Conservation (phyloP, 2,888 invertebrate genomes). For the Polydesmus complanatus region DNA sequence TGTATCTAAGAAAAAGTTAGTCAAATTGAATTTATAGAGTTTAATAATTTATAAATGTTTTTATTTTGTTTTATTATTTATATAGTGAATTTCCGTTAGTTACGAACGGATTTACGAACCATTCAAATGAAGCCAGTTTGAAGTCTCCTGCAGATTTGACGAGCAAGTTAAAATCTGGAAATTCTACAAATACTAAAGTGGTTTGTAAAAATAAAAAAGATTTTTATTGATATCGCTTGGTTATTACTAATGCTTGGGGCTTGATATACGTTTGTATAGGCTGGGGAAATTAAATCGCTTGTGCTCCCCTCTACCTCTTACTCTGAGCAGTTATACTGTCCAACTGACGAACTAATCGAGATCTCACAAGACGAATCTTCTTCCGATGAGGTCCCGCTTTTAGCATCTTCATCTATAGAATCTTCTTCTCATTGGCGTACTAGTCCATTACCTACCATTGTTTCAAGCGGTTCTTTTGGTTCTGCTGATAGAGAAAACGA, state of each 20-base stretch:
- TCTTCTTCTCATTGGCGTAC: background rate
- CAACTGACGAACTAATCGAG: background rate
- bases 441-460: background rate
- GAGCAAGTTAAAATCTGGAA: background rate
- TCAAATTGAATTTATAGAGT: background rate
- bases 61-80: background rate
- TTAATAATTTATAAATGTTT: background rate
- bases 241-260: background rate
- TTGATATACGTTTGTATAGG: slow-evolving; percentile 6
- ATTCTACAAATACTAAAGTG: slow-evolving; percentile 5
- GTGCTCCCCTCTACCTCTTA: slow-evolving; percentile 11
- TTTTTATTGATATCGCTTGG: background rate
- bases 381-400: slow-evolving; percentile 12
- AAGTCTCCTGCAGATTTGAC: background rate
- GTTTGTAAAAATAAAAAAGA: background rate
- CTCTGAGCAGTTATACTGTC: slow-evolving; percentile 3
- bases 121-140: background rate
- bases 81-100: background rate
- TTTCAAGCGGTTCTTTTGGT: slow-evolving; percentile 7
- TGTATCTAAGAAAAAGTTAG: background rate
- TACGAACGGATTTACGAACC: slow-evolving; percentile 4
- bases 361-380: slow-evolving; percentile 6
- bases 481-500: slow-evolving; percentile 5
- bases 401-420: slow-evolving; percentile 5
- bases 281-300: slow-evolving; percentile 8